phyloP scores from a whole-genome alignment of 2,888 invertebrate genomes.

The Argynnis bischoffii region DNA sequence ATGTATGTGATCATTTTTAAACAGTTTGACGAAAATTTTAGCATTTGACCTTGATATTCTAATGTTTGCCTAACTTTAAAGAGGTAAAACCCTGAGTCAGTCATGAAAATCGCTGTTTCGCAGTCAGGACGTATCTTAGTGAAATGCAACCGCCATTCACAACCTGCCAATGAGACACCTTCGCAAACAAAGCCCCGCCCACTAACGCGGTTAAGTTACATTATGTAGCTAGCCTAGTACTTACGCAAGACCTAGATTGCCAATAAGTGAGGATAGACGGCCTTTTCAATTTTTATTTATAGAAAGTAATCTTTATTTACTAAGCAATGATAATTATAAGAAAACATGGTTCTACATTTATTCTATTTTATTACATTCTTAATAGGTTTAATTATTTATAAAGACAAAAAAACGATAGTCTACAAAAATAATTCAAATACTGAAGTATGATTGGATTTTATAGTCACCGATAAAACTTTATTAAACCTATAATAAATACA shows the following conservation, averaged over 20 bases:
- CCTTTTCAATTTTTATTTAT: constrained; percentile 18
- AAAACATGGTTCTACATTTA: background rate
- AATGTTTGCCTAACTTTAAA: constrained; percentile 13
- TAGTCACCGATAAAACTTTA: background rate
- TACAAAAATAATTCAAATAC: no score
- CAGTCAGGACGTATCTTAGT: constrained; percentile 63
- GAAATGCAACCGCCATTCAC: constrained; percentile 72
- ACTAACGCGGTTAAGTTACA: constrained; percentile 49
- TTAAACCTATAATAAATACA: background rate
- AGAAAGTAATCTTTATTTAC: constrained; percentile 3
- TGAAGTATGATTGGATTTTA: background rate
- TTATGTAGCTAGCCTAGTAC: constrained; percentile 41
- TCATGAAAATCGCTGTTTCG: constrained; percentile 53
- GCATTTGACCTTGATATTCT: constrained; percentile 8
- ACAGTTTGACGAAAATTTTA: background rate
- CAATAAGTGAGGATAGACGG: constrained; percentile 29
- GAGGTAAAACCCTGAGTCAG: constrained; percentile 41
- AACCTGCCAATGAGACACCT: constrained; percentile 63
- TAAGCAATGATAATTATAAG: constrained; percentile 10
- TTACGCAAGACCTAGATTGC: constrained; percentile 40
- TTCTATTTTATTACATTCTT: background rate
- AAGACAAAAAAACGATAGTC: background rate
- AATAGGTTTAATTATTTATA: background rate
- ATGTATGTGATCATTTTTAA: background rate
- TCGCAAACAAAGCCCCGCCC: constrained; percentile 66